Evolutionary conservation across 2,888 invertebrate genomes (phyloP).

Genomic region (Ypsolopha sequella): DNA sequence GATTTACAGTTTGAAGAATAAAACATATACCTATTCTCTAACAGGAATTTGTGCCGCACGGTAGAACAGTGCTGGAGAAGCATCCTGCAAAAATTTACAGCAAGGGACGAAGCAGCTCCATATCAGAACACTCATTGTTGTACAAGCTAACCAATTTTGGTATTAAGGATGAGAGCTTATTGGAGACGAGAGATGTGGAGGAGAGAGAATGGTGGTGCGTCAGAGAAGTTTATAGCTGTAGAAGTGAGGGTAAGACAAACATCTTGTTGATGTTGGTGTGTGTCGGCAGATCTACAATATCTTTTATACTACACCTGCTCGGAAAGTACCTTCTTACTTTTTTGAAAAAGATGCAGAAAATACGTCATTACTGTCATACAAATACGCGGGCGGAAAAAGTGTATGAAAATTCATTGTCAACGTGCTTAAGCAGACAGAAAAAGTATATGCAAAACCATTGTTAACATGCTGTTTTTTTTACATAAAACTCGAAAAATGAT

Average conservation of each 20-base stretch:
- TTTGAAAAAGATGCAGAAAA: too few relatives aligned
- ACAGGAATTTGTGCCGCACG: slow-evolving; percentile 90
- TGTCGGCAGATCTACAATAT: too few relatives aligned
- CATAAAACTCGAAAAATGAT: too few relatives aligned
- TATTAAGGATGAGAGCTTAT: slow-evolving; percentile 76
- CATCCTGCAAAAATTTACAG: slow-evolving; percentile 80
- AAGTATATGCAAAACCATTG: too few relatives aligned
- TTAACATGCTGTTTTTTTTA: too few relatives aligned
- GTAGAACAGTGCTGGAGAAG: slow-evolving; percentile 81
- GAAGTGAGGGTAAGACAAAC: slow-evolving; percentile 26
- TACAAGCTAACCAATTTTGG: slow-evolving; percentile 83
- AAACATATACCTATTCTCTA: neutral
- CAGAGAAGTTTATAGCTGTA: slow-evolving; percentile 47
- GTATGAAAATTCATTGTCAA: too few relatives aligned
- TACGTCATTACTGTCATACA: too few relatives aligned
- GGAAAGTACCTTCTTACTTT: too few relatives aligned
- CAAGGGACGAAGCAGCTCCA: slow-evolving; percentile 52
- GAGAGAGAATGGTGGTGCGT: slow-evolving; percentile 69
- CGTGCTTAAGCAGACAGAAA: too few relatives aligned
- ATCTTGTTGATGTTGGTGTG: too few relatives aligned
- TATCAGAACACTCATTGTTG: slow-evolving; percentile 75
- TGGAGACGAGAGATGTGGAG: slow-evolving; percentile 69
- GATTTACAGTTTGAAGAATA: neutral
- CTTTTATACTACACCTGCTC: too few relatives aligned
- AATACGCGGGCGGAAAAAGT: too few relatives aligned